Base-by-base conservation (phyloP, 2,797 vertebrate species). In the Sylvilagus floridanus region DNA sequence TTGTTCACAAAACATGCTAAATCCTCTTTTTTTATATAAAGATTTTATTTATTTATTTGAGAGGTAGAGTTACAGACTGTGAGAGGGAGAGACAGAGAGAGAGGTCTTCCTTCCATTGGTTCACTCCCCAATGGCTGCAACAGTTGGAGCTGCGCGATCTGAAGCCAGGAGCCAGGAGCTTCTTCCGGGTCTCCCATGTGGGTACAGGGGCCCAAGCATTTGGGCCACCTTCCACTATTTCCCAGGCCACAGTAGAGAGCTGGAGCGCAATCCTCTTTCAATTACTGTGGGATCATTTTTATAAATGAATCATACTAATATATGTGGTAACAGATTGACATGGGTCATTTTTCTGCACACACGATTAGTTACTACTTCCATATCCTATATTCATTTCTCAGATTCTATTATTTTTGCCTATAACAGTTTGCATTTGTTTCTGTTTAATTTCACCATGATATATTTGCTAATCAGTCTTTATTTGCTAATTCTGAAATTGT, bases 401-500 rank as follows among this genome's bases (percentile, higher is more conserved):
- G 26, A 69, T 82, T 78, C 1, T 47, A 57, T 57, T 88, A 72
- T 78, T 30, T 26, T 76, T 22, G 17, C 9, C 13, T 76, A 47
- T 78, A 75, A 65, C 32, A 47, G 30, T 32, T 26, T 87, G 63
- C 24, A 50, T 77, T 19, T 69, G 8, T 86, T 92, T 79, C 62
- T 32, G 17, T 63, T 93, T 16, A 81, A 77, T 94, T 52, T 93
- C 68, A 73, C 47, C 52, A 7, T 83, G 16, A 76, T 52, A 75
- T 14, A 69, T 87, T 68, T 19, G 89, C 62, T 79, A 95, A 77
- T 72, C 42, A 50, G 7, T 4, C 22, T 91, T 93, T 35, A 73
- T 91, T 73, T 93, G 28, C 50, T 79, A 95, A 76, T 92, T 90
- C 24, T 81, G 69, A 68, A 92, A 35, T 90, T 72, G 63, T 77